Evolutionary conservation across 1,140 invertebrate genomes (phyloP), one percentile per base, ranked within the genome.

Genomic region (Paralvinella palmiformis): DNA sequence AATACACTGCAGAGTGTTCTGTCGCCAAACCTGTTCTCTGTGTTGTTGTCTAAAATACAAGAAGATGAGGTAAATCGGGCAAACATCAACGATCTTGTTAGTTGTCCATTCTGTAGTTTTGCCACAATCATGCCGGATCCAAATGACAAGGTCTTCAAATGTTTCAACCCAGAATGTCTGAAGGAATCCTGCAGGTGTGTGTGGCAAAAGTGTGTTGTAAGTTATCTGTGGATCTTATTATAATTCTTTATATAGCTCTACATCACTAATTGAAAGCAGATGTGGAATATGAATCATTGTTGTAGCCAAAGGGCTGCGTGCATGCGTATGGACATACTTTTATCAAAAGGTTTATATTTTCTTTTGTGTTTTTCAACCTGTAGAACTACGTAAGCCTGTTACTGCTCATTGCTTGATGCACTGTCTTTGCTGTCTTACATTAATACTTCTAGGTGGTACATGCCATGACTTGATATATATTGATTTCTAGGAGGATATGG

Each of bases 21-120:
- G 36, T 72, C 78, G 24, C 80, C 83, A 13, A 80, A 82, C 29
- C 73, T 84, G 41, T 86, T 87, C 63, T 85, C 83, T 31, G 82
- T 77, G 66, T 69, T 86, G 27, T 69, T 85, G 1, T 73, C 76
- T 29, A 82, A 83, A 57, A 74, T 83, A 59, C 84, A 86, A 71
- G 77, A 84, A 37, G 83, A 82, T 55, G 87, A 88, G 75, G 78
- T 88, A 1, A 80, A 79, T 67, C 80, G 81, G 27, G 86, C 86
- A 3, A 81, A 81, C 32, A 80, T 88, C 31, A 83, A 85, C 35
- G 85, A 85, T 63, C 76, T 88, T 31, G 86, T 85, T 20, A 75
- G 75, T 0, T 88, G 87, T 74, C 86, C 86, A 3, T 87, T 86
- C 71, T 88, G 86, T 74, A 81, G 83, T 61, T 88, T 85, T 75